A percentile compares a stretch with the other conserved stretches of the same genome.
Evolutionary conservation across 2,888 invertebrate genomes (phyloP).

Genomic region (Polydrusus pterygomalis): DNA sequence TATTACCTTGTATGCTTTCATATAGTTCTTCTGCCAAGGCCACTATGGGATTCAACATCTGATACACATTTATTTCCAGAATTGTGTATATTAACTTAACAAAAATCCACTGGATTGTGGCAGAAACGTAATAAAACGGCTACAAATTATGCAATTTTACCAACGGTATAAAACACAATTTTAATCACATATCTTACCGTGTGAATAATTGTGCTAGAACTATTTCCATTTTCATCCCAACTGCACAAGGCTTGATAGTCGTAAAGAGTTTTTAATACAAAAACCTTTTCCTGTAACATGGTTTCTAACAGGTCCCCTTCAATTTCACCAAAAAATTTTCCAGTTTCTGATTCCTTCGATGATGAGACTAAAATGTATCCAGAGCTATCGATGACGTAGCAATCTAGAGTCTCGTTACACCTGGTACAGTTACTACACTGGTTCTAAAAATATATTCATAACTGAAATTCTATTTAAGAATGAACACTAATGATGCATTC

Average conservation of each 20-base stretch:
- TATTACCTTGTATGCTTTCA: constrained; percentile 3
- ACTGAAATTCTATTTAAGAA: neutral
- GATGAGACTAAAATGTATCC: constrained; percentile 87
- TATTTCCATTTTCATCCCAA: constrained; percentile 69
- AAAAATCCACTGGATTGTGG: constrained; percentile 71
- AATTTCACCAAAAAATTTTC: constrained; percentile 90
- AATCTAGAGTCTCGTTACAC: constrained; percentile 80
- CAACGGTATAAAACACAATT: neutral
- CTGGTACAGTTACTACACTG: constrained; percentile 75
- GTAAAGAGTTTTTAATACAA: constrained; percentile 84
- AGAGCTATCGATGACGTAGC: constrained; percentile 93
- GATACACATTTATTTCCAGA: constrained; percentile 64
- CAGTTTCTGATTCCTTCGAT: constrained; percentile 78
- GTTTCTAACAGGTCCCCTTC: constrained; percentile 85
- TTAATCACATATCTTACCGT: constrained; percentile 40
- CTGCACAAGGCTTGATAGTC: constrained; percentile 90
- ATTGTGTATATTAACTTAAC: constrained; percentile 69
- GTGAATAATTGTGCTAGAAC: constrained; percentile 60
- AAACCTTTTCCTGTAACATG: constrained; percentile 83
- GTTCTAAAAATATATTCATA: constrained; percentile 58
- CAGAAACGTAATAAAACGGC: constrained; percentile 70
- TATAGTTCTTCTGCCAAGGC: constrained; percentile 46
- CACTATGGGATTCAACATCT: constrained; percentile 54
- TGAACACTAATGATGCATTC: too few species aligned
- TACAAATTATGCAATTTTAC: constrained; percentile 60